Conservation (phyloP, 2,113 vertebrate genomes). For the Crotophaga sulcirostris region DNA sequence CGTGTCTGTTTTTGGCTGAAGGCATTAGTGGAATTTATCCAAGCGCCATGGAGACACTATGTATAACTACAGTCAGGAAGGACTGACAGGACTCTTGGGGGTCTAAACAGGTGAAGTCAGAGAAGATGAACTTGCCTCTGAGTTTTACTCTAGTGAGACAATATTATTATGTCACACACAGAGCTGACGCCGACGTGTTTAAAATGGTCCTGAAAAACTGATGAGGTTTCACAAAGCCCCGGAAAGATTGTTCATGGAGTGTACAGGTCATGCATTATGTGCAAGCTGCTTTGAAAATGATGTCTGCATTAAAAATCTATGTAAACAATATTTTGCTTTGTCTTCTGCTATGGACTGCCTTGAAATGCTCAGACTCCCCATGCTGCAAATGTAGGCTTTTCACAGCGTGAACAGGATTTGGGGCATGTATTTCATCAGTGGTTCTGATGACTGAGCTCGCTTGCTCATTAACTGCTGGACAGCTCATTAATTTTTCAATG, state of each 20-base stretch:
- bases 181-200: neutral
- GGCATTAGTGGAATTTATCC: neutral
- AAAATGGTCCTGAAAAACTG: neutral
- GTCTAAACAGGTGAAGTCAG: neutral
- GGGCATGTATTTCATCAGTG: neutral
- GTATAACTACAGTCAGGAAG: neutral
- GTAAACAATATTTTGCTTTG: neutral
- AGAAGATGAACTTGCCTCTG: neutral
- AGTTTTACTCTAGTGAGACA: neutral
- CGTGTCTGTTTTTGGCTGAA: neutral
- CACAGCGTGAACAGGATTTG: neutral
- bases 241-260: neutral
- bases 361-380: neutral
- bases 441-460: neutral
- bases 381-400: neutral
- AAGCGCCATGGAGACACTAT: neutral
- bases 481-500: conserved; percentile 60
- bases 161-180: fast-evolving
- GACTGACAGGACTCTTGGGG: neutral
- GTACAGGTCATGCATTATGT: neutral
- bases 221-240: neutral
- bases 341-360: neutral
- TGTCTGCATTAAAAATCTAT: neutral
- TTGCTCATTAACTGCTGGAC: conserved; percentile 44
- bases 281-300: neutral